A percentile compares a stretch with the other conserved stretches of the same genome.
These are phyloP conservation scores for Garra rufa DNA, from an alignment of 2,113 vertebrate species.

Conservation along the genomic window DNA sequence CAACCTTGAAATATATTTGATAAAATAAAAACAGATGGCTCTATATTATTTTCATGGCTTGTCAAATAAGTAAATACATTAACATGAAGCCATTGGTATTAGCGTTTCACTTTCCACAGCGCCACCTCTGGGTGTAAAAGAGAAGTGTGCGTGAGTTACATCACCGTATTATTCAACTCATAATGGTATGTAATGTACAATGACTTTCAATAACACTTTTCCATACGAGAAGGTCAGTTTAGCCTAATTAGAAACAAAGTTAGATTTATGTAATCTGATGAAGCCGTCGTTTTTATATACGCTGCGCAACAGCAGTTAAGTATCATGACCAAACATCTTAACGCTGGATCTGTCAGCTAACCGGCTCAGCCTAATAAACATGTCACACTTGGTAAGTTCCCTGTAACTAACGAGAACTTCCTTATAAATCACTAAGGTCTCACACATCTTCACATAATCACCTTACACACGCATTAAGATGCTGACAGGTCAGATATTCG, in stretches of 20 bases:
- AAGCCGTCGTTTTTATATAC: not conserved
- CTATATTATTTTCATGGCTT: not conserved
- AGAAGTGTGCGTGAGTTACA: not conserved
- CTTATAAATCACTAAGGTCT: not conserved
- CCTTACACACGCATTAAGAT: not conserved
- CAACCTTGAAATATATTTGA: not conserved
- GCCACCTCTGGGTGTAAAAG: not conserved
- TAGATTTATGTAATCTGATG: not conserved
- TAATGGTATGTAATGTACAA: not conserved
- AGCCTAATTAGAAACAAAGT: not conserved
- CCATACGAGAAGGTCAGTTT: not conserved
- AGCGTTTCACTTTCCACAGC: not conserved
- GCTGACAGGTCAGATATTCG: not conserved
- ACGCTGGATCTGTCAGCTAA: not conserved
- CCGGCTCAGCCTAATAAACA: not conserved
- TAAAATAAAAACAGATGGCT: not conserved
- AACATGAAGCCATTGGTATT: not conserved
- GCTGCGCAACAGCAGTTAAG: not conserved
- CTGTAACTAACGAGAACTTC: not conserved
- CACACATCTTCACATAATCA: not conserved
- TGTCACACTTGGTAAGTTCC: not conserved
- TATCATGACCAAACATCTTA: not conserved
- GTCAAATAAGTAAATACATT: not conserved
- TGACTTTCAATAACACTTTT: not conserved
- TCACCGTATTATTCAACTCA: slow-evolving; percentile 31